Percentiles rank a stretch among this genome's conserved stretches.
phyloP scores from a whole-genome alignment of 2,797 vertebrate species.

The Geotrypetes seraphini region DNA sequence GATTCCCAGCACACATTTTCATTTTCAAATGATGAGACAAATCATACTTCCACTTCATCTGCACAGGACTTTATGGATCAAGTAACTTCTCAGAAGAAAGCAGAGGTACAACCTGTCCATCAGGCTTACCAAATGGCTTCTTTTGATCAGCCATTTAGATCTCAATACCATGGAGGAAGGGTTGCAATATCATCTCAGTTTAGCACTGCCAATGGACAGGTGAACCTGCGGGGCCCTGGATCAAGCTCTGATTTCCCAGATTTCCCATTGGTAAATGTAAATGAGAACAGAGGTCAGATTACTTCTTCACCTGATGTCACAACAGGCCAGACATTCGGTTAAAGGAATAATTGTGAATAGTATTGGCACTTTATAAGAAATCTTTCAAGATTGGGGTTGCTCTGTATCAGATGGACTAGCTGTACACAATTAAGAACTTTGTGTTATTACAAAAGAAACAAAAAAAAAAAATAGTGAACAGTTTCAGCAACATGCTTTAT shows the following conservation, averaged over 20 bases:
- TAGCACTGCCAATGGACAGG: conserved; percentile 91
- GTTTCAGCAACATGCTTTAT: conserved; percentile 49
- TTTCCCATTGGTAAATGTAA: conserved; percentile 90
- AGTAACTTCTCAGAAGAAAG: conserved; percentile 93
- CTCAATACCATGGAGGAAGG: conserved; percentile 83
- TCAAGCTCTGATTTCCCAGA: conserved; percentile 87
- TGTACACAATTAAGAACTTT: conserved; percentile 56
- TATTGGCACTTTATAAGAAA: conserved; percentile 88
- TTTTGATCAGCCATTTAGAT: conserved; percentile 93
- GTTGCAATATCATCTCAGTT: conserved; percentile 86
- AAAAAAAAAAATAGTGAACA: conserved; percentile 57
- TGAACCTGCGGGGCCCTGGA: conserved; percentile 80
- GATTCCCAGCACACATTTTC: conserved; percentile 95
- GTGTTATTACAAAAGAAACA: conserved; percentile 54
- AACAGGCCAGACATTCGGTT: conserved; percentile 93
- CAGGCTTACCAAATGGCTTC: conserved; percentile 93
- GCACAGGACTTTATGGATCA: conserved; percentile 95
- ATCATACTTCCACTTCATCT: conserved; percentile 77
- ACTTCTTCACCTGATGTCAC: conserved; percentile 91
- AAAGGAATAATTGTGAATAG: conserved; percentile 56
- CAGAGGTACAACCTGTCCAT: conserved; percentile 80
- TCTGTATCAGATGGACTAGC: conserved; percentile 58
- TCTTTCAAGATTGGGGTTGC: conserved; percentile 62
- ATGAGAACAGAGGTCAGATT: conserved; percentile 89
- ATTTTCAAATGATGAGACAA: conserved; percentile 91